Evolutionary conservation across 1,140 invertebrate species (phyloP).

Genomic region (Dendroctonus valens): DNA sequence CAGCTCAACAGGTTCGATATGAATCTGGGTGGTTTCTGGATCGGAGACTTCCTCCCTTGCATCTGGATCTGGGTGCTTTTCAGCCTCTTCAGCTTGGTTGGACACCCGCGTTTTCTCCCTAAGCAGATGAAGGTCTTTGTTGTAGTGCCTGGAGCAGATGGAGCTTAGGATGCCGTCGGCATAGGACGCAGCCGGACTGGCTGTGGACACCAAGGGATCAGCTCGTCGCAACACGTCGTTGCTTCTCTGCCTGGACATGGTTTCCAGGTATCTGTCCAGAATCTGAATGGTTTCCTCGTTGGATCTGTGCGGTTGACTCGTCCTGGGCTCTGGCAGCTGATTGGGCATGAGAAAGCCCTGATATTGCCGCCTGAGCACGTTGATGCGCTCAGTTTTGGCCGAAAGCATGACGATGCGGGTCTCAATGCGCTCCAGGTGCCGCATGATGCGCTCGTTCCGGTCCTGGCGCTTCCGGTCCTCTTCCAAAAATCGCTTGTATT

Average conservation of each 20-base stretch:
- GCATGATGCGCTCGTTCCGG: slow-evolving; percentile 59
- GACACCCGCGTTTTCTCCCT: neutral
- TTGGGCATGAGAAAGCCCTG: slow-evolving; percentile 32
- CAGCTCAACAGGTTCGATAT: neutral
- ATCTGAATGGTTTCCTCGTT: slow-evolving; percentile 32
- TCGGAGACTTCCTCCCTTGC: neutral
- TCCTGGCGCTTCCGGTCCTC: slow-evolving; percentile 59
- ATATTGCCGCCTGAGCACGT: slow-evolving; percentile 50
- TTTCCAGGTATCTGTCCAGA: slow-evolving; percentile 29
- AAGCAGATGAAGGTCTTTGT: neutral
- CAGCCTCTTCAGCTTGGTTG: neutral
- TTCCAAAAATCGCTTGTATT: slow-evolving; percentile 62
- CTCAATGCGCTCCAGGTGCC: slow-evolving; percentile 58
- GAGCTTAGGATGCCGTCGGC: slow-evolving; percentile 42
- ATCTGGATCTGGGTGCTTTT: neutral
- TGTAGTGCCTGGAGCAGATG: slow-evolving; percentile 37
- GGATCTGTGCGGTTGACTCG: neutral
- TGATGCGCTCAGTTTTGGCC: slow-evolving; percentile 61
- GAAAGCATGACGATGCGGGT: slow-evolving; percentile 56
- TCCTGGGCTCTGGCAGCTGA: neutral
- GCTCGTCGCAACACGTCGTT: neutral
- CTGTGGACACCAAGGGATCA: neutral
- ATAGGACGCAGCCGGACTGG: slow-evolving; percentile 35
- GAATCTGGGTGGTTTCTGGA: neutral
- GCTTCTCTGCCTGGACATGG: slow-evolving; percentile 15